Conservation (phyloP, 1,140 invertebrate genomes). For the Diabrotica virgifera region DNA sequence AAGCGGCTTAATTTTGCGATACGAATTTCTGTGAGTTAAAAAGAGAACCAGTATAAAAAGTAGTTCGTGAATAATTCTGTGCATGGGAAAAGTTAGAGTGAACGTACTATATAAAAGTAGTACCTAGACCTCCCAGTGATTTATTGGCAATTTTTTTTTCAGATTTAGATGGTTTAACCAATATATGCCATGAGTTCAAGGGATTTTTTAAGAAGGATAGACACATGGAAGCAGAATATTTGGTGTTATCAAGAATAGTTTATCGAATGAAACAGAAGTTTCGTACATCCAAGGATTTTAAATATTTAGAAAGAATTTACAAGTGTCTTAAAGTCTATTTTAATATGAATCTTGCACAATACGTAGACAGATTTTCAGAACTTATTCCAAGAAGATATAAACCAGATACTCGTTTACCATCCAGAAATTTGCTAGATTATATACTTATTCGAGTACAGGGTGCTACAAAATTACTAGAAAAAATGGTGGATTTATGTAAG, state of each 20-base stretch:
- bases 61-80: no score
- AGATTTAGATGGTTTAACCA: slow-evolving; percentile 36
- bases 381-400: slow-evolving; percentile 34
- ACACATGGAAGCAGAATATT: slow-evolving; percentile 47
- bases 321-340: slow-evolving; percentile 51
- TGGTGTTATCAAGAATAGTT: slow-evolving; percentile 50
- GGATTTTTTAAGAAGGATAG: slow-evolving; percentile 45
- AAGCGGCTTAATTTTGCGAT: no score
- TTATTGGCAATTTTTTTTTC: slow-evolving; percentile 17
- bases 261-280: slow-evolving; percentile 57
- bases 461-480: slow-evolving; percentile 50
- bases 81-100: no score
- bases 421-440: slow-evolving; percentile 52
- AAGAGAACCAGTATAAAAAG: no score
- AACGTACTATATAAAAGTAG: no score
- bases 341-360: slow-evolving; percentile 38
- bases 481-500: slow-evolving; percentile 44
- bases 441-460: slow-evolving; percentile 52
- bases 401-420: slow-evolving; percentile 45
- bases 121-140: neutral
- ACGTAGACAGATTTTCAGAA: slow-evolving; percentile 41
- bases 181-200: slow-evolving; percentile 32
- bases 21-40: no score
- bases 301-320: slow-evolving; percentile 52
- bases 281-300: slow-evolving; percentile 53